phyloP scores from a whole-genome alignment of 2,797 vertebrate genomes.

The Melanotaenia boesemani region DNA sequence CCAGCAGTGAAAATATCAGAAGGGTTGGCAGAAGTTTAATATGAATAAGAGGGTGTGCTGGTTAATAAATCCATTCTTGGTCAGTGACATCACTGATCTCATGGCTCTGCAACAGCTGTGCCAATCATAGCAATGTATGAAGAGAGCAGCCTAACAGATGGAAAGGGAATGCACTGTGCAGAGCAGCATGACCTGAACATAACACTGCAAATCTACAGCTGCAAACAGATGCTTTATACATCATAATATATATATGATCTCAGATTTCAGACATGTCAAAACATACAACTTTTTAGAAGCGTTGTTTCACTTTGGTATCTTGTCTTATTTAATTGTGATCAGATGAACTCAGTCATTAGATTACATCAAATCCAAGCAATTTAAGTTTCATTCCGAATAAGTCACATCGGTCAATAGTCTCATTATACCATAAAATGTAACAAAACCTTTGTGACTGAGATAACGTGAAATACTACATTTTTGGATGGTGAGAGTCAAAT shows the following conservation, averaged over 20 bases:
- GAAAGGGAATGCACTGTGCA: not conserved
- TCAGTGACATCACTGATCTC: not conserved
- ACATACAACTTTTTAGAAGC: too few relatives aligned
- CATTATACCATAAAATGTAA: not conserved
- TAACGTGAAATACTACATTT: not conserved
- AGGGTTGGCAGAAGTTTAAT: not conserved
- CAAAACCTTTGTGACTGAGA: not conserved
- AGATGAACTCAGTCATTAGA: too few relatives aligned
- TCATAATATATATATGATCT: too few relatives aligned
- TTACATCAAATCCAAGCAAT: too few relatives aligned
- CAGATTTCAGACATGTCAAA: not conserved
- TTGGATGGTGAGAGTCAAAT: not conserved
- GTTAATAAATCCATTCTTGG: not conserved
- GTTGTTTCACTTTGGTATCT: not conserved
- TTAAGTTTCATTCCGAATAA: not conserved
- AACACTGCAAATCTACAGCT: conserved; percentile 13
- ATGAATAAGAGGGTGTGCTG: not conserved
- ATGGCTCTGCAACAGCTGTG: conserved; percentile 1
- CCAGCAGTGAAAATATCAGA: conserved; percentile 4
- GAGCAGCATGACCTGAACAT: conserved; percentile 10
- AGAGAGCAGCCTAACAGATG: conserved; percentile 8
- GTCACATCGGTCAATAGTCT: not conserved
- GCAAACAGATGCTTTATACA: conserved; percentile 1
- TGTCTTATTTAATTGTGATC: not conserved
- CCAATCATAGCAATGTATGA: conserved; percentile 7